A percentile compares a stretch with the other conserved stretches of the same genome.
phyloP scores from a whole-genome alignment of 1,140 invertebrate species.

The honey bee (Apis mellifera) region Amel_HAv3.1 CM009934.2:9691501-9692000 shows the following conservation, averaged over 20 bases:
- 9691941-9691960: background rate
- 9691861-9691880: background rate
- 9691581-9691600: background rate
- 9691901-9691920: background rate
- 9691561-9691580: no score
- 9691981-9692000: no score
- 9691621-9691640: constrained; percentile 57
- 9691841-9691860: constrained; percentile 26
- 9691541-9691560: constrained; percentile 33
- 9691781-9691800: no score
- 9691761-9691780: background rate
- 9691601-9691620: constrained; percentile 67
- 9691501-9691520: constrained; percentile 25
- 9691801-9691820: no score
- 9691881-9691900: background rate
- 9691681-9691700: constrained; percentile 16
- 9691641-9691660: constrained; percentile 1
- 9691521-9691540: constrained; percentile 71
- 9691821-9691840: constrained; percentile 36
- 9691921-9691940: background rate
- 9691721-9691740: constrained; percentile 62
- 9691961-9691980: background rate
- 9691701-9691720: constrained; percentile 54
- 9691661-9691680: background rate
- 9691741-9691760: constrained; percentile 14